Evolutionary conservation across 2,888 invertebrate species (phyloP), one percentile per base, ranked within the genome.

Genomic region (Cheilosia urbana): DNA sequence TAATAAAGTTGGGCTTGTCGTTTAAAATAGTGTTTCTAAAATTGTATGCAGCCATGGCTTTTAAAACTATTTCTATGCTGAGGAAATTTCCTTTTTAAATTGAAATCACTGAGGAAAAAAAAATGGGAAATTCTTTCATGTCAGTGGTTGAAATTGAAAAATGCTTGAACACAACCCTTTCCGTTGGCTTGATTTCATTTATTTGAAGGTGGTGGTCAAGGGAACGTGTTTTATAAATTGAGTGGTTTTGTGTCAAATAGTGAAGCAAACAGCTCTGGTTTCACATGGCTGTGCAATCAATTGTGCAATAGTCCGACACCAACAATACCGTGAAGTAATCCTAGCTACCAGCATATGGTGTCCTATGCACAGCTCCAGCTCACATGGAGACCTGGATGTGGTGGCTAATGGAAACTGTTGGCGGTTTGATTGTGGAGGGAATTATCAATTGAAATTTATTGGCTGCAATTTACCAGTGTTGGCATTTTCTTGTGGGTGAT

Each of bases 381-480:
- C 42, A 34, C 53, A n/a, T 21, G 27, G 49, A 40, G 34, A 60
- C 27, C 27, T 49, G 47, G 53, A 27, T 53, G 66, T 66, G 37
- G 58, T 81, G 49, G 68, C 57, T 76, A 76, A 82, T 82, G 68
- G 81, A 58, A 77, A 77, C 71, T 71, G 63, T 80, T 80, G 84
- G 60, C 65, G 65, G 40, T 80, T 79, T 75, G 47, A 80, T 79
- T 80, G 79, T 66, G 69, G 24, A 57, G 4, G 24, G 75, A 66
- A 80, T 84, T 66, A 80, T 80, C 75, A 80, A 71, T 84, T 49
- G 60, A 66, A 79, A 75, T 80, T 84, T 84, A 84, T 84, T 65
- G 71, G 55, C 66, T 62, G n/a, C 65, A 34, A 73, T 79, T 84
- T 75, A 45, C n/a, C 73, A 69, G 34, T 51, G 69, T 69, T 34